Evolutionary conservation across 2,888 invertebrate species (phyloP).

Genomic region (Dastarcus helophoroides): DNA sequence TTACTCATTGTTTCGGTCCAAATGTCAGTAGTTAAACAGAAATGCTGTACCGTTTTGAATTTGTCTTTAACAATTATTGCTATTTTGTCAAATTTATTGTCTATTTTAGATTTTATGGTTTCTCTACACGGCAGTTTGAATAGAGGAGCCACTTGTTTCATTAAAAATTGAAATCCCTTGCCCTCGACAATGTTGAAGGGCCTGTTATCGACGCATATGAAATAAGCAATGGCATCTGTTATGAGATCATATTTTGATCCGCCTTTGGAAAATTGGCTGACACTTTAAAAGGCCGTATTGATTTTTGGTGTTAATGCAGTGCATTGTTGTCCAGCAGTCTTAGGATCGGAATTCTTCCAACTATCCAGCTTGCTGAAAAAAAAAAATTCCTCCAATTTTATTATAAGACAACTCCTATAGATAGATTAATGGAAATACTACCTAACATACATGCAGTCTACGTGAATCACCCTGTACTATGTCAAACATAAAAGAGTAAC

Average conservation of each 20-base stretch:
- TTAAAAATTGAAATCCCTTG: conserved; percentile 14
- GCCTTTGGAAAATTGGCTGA: conserved; percentile 10
- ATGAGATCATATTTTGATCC: conserved; percentile 10
- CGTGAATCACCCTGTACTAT: no score
- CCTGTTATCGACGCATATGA: conserved; percentile 14
- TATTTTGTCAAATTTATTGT: conserved; percentile 12
- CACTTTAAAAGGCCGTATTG: conserved; percentile 1
- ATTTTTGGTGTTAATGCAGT: not conserved
- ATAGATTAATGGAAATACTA: not conserved
- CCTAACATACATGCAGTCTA: not conserved
- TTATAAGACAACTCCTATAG: not conserved
- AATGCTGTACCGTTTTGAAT: conserved; percentile 9
- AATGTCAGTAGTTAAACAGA: conserved; percentile 15
- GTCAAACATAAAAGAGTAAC: no score
- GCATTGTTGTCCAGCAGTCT: not conserved
- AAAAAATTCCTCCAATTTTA: no score
- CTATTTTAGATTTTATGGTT: conserved; percentile 11
- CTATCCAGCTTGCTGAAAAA: no score
- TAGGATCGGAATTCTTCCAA: no score
- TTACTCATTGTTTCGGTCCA: conserved; percentile 16
- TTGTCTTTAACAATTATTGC: conserved; percentile 10
- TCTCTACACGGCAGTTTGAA: conserved; percentile 14
- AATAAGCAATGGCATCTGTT: conserved; percentile 13
- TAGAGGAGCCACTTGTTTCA: conserved; percentile 11
- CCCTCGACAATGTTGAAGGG: conserved; percentile 14